Conservation (phyloP, 2,113 vertebrate genomes). For the Ibidorhyncha struthersii region DNA sequence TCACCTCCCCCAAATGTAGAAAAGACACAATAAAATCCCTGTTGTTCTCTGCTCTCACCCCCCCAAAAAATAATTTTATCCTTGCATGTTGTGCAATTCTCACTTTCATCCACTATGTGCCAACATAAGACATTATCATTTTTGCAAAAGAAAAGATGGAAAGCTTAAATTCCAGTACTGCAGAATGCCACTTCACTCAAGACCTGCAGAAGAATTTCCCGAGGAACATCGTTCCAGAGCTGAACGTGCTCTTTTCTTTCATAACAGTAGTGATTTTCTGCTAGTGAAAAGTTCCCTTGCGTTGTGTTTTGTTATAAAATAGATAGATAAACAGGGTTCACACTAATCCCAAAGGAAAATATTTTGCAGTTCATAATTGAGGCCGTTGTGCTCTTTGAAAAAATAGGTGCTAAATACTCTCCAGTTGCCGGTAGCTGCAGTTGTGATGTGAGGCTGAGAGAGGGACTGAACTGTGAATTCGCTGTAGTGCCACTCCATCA, state of each 20-base stretch:
- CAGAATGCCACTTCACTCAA: not conserved
- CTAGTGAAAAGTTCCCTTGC: not conserved
- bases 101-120: not conserved
- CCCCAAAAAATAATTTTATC: not conserved
- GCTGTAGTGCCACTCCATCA: rapidly evolving
- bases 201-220: not conserved
- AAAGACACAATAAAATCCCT: not conserved
- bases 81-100: not conserved
- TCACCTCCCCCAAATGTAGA: not conserved
- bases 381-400: not conserved
- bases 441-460: not conserved
- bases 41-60: not conserved
- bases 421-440: not conserved
- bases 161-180: not conserved
- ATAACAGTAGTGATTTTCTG: not conserved
- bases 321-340: not conserved
- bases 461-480: not conserved
- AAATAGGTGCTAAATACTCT: not conserved
- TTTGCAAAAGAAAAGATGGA: not conserved
- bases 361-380: not conserved
- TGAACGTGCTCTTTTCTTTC: not conserved
- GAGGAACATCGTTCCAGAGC: not conserved
- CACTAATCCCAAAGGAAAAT: not conserved
- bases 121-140: not conserved
- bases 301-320: not conserved